Evolutionary conservation across 2,113 vertebrate species (phyloP), one percentile per base, ranked within the genome.

Genomic region (Tetraodon nigroviridis): DNA sequence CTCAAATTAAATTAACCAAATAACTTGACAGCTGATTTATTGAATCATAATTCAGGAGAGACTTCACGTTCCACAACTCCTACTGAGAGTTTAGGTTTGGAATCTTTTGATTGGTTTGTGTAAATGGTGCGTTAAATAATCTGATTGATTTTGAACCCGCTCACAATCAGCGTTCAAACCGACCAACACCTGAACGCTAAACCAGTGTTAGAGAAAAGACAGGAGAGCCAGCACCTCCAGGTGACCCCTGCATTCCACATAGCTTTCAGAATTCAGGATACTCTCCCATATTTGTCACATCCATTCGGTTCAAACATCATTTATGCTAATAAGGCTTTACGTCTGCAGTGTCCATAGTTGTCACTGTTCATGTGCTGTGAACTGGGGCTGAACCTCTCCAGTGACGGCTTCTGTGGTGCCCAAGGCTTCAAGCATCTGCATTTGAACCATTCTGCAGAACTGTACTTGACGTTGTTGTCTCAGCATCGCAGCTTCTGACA

Each of bases 401-500:
- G 57, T 58, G 60, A 32, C 51, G 62, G 56, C 29, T 62, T 63
- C 51, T 58, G 24, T 50, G 64, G 53, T 61, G 64, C 69, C 73
- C 53, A 63, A 29, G 62, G 76, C 73, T 50, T 78, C 66, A 71
- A 59, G 32, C 32, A 37, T 37, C 32, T 37, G 32, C 32, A 11
- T 37, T 37, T 37, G 11, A 77, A 69, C 68, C 64, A 76, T 70
- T 44, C 71, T 80, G 64, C 48, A 69, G 55, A 41, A 22, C 51
- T 62, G 18, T 40, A 64, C 65, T 73, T 69, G 57, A 71, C 67
- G 74, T 57, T 55, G 55, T 78, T 69, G 75, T 73, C 44, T 46
- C 42, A 64, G 48, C 29, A 69, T 75, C 66, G 76, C 79, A 55
- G 45, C 48, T 67, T 67, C 54, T 66, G 81, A 75, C 80, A 79